Conservation (phyloP, 2,888 invertebrate genomes). For the Hypomecis punctinalis region DNA sequence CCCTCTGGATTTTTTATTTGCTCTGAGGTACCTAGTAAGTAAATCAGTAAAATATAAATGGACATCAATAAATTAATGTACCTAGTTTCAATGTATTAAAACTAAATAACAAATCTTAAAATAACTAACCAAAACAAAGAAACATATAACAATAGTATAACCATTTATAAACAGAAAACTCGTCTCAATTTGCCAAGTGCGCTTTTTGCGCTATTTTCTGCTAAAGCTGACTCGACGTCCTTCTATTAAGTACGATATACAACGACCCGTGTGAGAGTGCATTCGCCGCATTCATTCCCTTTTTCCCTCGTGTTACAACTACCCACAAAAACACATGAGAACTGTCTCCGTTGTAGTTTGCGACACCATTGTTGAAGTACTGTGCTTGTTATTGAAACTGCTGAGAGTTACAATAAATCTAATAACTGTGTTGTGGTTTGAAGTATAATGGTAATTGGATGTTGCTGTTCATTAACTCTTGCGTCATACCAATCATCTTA, state of each 20-base stretch:
- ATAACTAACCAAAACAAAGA: too few species aligned
- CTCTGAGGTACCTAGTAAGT: too few species aligned
- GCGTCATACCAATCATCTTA: neutral
- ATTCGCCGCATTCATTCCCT: slow-evolving; percentile 55
- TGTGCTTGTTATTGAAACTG: slow-evolving; percentile 43
- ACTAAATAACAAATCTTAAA: too few species aligned
- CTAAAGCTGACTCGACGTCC: slow-evolving; percentile 35
- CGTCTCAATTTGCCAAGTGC: neutral
- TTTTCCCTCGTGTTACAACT: slow-evolving; percentile 58
- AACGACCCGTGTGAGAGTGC: slow-evolving; percentile 51
- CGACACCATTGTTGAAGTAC: slow-evolving; percentile 63
- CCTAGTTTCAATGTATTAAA: too few species aligned
- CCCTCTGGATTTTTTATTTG: too few species aligned
- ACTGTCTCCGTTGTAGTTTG: slow-evolving; percentile 60
- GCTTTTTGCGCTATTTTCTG: slow-evolving; percentile 15
- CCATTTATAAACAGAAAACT: neutral
- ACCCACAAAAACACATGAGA: slow-evolving; percentile 63
- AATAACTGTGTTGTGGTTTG: slow-evolving; percentile 19
- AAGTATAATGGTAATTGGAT: slow-evolving; percentile 13
- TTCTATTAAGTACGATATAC: slow-evolving; percentile 46
- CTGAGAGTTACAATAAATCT: slow-evolving; percentile 36
- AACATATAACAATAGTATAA: too few species aligned
- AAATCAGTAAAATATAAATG: too few species aligned
- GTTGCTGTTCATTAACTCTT: neutral
- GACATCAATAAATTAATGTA: too few species aligned